These are phyloP conservation scores for Elachura formosa DNA, from an alignment of 2,113 vertebrate species.

Conservation along the genomic window DNA sequence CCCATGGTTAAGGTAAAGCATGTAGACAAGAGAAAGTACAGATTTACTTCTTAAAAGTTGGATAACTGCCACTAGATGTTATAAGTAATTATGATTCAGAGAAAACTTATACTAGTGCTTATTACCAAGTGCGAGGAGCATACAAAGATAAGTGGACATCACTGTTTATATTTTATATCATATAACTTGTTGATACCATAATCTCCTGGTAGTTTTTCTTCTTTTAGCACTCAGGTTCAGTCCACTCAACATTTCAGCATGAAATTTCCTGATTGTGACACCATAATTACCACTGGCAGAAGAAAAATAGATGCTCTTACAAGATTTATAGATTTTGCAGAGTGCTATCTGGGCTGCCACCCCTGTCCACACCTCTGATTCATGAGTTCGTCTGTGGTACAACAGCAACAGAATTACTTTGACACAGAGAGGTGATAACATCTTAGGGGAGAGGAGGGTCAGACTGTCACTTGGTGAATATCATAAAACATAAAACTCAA, in stretches of 20 bases:
- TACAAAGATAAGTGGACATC: not conserved
- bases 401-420: slow-evolving; percentile 69
- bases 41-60: not conserved
- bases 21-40: fast-evolving
- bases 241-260: slow-evolving; percentile 23
- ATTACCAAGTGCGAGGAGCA: not conserved
- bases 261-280: slow-evolving; percentile 37
- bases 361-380: slow-evolving; percentile 63
- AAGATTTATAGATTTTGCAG: slow-evolving; percentile 63
- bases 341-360: slow-evolving; percentile 42
- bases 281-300: slow-evolving; percentile 12
- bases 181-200: not conserved
- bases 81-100: not conserved
- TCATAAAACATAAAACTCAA: slow-evolving; percentile 53
- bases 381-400: slow-evolving; percentile 64
- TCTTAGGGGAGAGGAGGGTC: slow-evolving; percentile 55
- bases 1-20: not conserved
- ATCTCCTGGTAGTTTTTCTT: not conserved
- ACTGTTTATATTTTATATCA: not conserved
- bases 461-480: slow-evolving; percentile 43
- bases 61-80: not conserved
- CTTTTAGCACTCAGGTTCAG: not conserved
- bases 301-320: slow-evolving; percentile 20
- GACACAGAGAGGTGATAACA: slow-evolving; percentile 63
- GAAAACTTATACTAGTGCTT: not conserved